Evolutionary conservation across 2,113 vertebrate species (phyloP), one percentile per base, ranked within the genome.

Genomic region (Apistogramma diplotaenia): DNA sequence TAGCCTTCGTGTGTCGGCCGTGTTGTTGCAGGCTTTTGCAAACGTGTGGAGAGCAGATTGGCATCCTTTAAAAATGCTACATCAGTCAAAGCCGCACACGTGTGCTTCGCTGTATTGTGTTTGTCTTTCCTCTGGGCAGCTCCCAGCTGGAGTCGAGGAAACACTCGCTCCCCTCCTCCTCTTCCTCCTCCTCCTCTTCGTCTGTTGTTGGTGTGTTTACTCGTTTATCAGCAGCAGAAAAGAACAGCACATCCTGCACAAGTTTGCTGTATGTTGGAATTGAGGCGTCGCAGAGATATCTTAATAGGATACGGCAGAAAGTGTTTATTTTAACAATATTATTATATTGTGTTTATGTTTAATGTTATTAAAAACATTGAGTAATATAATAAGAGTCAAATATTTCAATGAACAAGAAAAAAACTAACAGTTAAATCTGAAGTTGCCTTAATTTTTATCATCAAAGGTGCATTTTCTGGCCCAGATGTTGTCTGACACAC

Each of bases 61-160:
- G 4, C n/a, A 46, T 54, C 16, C 21, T 40, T 40, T 53, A 73
- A 33, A 62, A 33, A 53, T 10, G n/a, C 19, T 15, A 1, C 7
- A 67, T 40, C 27, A 56, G 62, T 60, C 56, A 18, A 37, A 81
- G 11, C 49, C 46, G 13, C 29, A 53, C 67, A 53, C 67, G 33
- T 76, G 60, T 57, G 11, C 46, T 35, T 75, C 21, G 11, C 53
- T n/a, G 70, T 53, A 75, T 83, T 87, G 74, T 87, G 11, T 78
- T 71, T 4, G 12, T 71, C 74, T 89, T 77, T 74, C 25, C 54
- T 40, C 33, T 10, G 2, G 46, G 61, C 57, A 76, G 72, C 33
- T 81, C 76, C 40, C 85, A 84, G 85, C 76, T 85, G 78, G 72
- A 78, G 65, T 11, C 35, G 53, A 85, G 62, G 71, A 85, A 81